Conservation (phyloP, 1,140 invertebrate species). For the Drosophila ficusphila region DNA sequence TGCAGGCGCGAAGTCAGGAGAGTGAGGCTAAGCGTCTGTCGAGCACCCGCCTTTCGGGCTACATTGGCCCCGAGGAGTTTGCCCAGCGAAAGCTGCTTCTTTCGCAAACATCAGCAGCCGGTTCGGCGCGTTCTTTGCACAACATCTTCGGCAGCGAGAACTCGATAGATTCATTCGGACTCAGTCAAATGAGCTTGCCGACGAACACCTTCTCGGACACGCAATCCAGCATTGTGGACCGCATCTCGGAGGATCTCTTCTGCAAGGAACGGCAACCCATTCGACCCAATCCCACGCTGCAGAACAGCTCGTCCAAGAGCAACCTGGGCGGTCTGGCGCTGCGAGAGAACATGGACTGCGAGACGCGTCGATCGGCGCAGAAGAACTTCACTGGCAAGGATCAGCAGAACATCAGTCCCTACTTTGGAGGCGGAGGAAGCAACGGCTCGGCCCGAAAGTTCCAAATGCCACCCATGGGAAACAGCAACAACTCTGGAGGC, state of each 20-base stretch:
- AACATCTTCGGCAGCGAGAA: conserved; percentile 72
- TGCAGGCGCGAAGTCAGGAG: conserved; percentile 75
- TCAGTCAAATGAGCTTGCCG: conserved; percentile 62
- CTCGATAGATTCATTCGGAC: conserved; percentile 65
- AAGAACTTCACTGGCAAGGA: conserved; percentile 82
- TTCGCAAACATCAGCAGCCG: conserved; percentile 33
- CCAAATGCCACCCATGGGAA: conserved; percentile 8
- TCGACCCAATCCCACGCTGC: conserved; percentile 53
- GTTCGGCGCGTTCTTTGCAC: conserved; percentile 41
- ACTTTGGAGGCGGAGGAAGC: conserved; percentile 51
- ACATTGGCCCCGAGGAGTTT: conserved; percentile 80
- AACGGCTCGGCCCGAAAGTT: conserved; percentile 54
- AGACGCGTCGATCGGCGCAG: conserved; percentile 70
- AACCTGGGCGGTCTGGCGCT: conserved; percentile 71
- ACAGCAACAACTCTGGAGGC: conserved; percentile 27
- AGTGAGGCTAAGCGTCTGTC: conserved; percentile 61
- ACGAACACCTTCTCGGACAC: conserved; percentile 24
- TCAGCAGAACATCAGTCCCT: conserved; percentile 75
- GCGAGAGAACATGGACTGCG: conserved; percentile 76
- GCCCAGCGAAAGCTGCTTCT: conserved; percentile 64
- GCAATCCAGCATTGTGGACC: conserved; percentile 64
- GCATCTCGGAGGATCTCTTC: conserved; percentile 67
- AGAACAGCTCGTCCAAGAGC: conserved; percentile 81
- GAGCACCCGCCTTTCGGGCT: conserved; percentile 68
- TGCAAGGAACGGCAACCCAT: conserved; percentile 48